phyloP scores from a whole-genome alignment of 1,140 invertebrate species.

The Liolophura sinensis region DNA sequence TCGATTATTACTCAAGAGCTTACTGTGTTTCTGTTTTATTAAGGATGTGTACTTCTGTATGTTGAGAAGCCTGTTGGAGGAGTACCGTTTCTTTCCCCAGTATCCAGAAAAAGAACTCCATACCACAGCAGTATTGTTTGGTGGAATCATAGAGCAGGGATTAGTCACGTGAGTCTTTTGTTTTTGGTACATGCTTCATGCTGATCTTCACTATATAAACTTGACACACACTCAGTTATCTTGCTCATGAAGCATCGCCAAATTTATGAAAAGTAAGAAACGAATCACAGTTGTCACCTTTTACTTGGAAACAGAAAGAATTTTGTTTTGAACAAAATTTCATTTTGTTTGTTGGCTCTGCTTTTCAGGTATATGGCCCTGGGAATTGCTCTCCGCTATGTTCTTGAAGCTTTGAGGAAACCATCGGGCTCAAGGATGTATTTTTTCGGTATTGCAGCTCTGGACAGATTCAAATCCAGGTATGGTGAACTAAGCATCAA shows the following conservation, averaged over 20 bases:
- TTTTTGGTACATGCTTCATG: neutral
- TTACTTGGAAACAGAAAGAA: too few species aligned
- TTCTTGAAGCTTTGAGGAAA: constrained; percentile 90
- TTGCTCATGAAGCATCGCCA: too few species aligned
- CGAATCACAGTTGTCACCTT: too few species aligned
- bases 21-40: constrained; percentile 10
- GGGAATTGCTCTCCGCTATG: constrained; percentile 86
- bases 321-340: too few species aligned
- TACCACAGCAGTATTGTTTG: constrained; percentile 96
- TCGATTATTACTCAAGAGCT: too few species aligned
- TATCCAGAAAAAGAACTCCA: constrained; percentile 98
- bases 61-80: constrained; percentile 97
- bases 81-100: constrained; percentile 97
- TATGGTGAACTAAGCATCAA: constrained; percentile 12
- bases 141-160: constrained; percentile 96
- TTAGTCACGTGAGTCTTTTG: constrained; percentile 77
- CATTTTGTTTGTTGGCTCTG: neutral
- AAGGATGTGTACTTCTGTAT: constrained; percentile 94
- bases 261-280: too few species aligned
- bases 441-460: constrained; percentile 93
- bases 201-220: too few species aligned
- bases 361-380: constrained; percentile 76
- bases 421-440: constrained; percentile 89
- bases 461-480: constrained; percentile 86
- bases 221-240: too few species aligned